Base-by-base conservation (phyloP, 2,113 vertebrate genomes). In the Hypanus sabinus region DNA sequence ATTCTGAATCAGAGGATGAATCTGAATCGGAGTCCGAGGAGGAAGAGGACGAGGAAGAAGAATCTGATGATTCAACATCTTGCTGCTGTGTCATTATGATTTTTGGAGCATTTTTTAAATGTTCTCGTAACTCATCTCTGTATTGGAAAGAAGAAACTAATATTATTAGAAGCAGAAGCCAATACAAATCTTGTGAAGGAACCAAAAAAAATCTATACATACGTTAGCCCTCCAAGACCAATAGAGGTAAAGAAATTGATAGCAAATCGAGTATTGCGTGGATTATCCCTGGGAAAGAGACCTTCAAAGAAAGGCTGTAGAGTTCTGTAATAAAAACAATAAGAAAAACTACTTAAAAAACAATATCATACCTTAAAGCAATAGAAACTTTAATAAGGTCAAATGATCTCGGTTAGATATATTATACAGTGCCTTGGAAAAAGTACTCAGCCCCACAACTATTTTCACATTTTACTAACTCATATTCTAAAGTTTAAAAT, bases 181-280 rank as follows among this genome's bases (percentile, higher is more conserved):
- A 90, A 88, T 75, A 38, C 18, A 38, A 46, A 73, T 57, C 10
- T 57, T 75, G 20, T 16, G 79, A 30, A 75, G 18, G 20, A 60
- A 88, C 33, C 0, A 30, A 8, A 94, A 76, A 76, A 71, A 46
- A 95, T 22, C 22, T 93, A n/a, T 95, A 68, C 98, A 98, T 97
- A 99, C 99, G 98, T 99, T 94, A 99, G 96, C 92, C 99, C 99
- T 95, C 99, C 99, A 94, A 99, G 98, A 79, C 99, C 99, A 94
- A 99, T 99, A 2, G 99, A 99, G 71, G 99, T 99, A 96, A 99
- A 99, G 97, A 99, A 99, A 96, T 99, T 99, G 96, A 99, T 99
- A 96, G 99, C 99, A 95, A 99, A 99, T 94, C 98, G 98, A 94
- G 99, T 99, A 95, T 99, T 99, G 95, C 98, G 97, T 95, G 99